Base-by-base conservation (phyloP, 2,113 vertebrate genomes). In the Bubalus kerabau region DNA sequence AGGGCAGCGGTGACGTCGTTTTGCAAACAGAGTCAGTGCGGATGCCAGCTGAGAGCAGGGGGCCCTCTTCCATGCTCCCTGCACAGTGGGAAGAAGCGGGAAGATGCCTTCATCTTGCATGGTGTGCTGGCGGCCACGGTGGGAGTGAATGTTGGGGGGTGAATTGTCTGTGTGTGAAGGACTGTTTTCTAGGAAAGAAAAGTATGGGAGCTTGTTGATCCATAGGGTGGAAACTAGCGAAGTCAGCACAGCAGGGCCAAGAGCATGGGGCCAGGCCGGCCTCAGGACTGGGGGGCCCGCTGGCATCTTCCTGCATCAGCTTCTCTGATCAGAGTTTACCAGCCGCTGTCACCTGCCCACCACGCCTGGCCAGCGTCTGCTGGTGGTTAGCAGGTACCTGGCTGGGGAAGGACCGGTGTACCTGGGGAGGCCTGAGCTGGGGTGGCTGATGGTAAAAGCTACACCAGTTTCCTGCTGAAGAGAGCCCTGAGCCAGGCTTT, bases 161-260 rank as follows among this genome's bases (percentile, higher is more conserved):
- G 3, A 17, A 11, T n/a, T 7, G 15, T 87, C 23, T 83, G 19
- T 74, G 59, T 12, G 10, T n/a, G 36, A n/a, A 85, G 62, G 26
- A 48, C 6, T 43, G 46, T 64, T 26, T 90, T 16, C 15, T 7
- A 56, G 94, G 94, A 85, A 56, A 80, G 52, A 43, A 91, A 21
- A 89, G n/a, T 48, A 17, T 46, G 87, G 93, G 57, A 32, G 54
- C 21, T 57, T 92, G 16, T 48, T 94, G 59, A 84, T 95, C 86
- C 57, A 60, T 50, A 87, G 84, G 92, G 21, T 48, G 78, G 93
- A 94, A 92, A 97, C 57, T 9, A 84, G 64, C 30, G 7, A 67
- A 87, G 32, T 15, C 26, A 2, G 14, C 78, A 11, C 17, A 36
- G 64, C 40, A 3, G 4, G 28, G 48, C 12, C 2, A 32, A 50